A percentile compares a stretch with the other conserved stretches of the same genome.
Evolutionary conservation across 2,113 vertebrate genomes (phyloP).

Genomic region (Lota lota): DNA sequence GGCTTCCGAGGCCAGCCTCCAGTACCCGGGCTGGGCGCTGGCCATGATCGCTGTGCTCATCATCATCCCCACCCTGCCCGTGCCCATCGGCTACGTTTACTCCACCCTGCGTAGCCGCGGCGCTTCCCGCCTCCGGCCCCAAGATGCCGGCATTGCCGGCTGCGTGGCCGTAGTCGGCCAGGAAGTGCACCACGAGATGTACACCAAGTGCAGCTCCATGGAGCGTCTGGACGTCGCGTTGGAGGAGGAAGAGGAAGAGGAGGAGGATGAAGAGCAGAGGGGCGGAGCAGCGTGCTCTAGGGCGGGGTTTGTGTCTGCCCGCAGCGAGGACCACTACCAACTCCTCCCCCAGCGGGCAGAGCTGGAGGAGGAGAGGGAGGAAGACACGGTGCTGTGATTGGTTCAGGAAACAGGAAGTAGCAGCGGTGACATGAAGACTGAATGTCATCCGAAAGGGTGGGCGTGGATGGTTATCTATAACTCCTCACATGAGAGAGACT

Average conservation of each 20-base stretch:
- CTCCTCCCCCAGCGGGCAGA: slow-evolving; percentile 73
- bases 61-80: slow-evolving; percentile 81
- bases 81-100: slow-evolving; percentile 84
- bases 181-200: slow-evolving; percentile 79
- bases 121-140: slow-evolving; percentile 19
- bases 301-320: slow-evolving; percentile 51
- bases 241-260: slow-evolving; percentile 11
- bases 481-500: too few relatives aligned
- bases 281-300: slow-evolving; percentile 38
- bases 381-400: slow-evolving; percentile 68
- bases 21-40: slow-evolving; percentile 91
- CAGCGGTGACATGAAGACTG: not conserved
- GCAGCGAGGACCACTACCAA: slow-evolving; percentile 62
- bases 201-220: slow-evolving; percentile 64
- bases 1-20: slow-evolving; percentile 86
- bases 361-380: slow-evolving; percentile 59
- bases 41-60: slow-evolving; percentile 85
- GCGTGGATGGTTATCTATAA: too few relatives aligned
- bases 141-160: slow-evolving; percentile 48
- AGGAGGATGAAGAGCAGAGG: too few relatives aligned
- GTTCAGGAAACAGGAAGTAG: not conserved
- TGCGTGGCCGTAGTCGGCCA: slow-evolving; percentile 37
- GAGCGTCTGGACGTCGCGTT: slow-evolving; percentile 54
- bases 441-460: too few relatives aligned
- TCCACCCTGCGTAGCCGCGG: slow-evolving; percentile 66